Evolutionary conservation across 2,113 vertebrate species (phyloP).

Genomic region (Dermatemys mawii): DNA sequence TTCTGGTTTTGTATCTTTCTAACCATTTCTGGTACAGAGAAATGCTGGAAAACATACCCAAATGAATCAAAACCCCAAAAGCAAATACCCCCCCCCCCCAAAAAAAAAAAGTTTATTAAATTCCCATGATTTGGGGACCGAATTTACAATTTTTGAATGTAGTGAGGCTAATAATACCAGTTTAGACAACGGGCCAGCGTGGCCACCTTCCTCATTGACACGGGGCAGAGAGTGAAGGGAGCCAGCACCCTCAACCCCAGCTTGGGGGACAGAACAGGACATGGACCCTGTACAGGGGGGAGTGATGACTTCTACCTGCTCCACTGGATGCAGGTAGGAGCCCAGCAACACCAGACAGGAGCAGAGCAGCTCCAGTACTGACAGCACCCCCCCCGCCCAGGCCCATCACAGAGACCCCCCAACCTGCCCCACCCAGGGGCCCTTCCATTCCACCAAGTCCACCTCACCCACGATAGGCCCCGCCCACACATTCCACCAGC

Average conservation of each 20-base stretch:
- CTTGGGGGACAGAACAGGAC: not conserved
- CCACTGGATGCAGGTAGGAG: not conserved
- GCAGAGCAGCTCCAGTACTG: not conserved
- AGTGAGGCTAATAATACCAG: not conserved
- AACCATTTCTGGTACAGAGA: not conserved
- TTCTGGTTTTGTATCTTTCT: not conserved
- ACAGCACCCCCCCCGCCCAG: not conserved
- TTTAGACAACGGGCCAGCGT: rapidly evolving
- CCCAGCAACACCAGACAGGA: not conserved
- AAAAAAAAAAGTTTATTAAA: not conserved
- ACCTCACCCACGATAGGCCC: no score
- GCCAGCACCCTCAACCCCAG: not conserved
- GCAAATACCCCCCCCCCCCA: no score
- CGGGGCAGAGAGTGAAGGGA: not conserved
- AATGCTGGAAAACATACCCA: not conserved
- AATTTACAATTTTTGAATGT: not conserved
- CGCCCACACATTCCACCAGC: not conserved
- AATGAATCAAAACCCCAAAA: not conserved
- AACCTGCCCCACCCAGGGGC: no score
- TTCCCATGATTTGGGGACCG: not conserved
- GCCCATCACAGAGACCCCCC: not conserved
- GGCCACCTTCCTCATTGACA: not conserved
- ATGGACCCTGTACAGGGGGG: not conserved
- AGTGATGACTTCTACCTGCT: not conserved
- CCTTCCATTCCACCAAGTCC: not conserved